Percentiles rank a stretch among this genome's conserved stretches.
phyloP scores from a whole-genome alignment of 2,888 invertebrate genomes.

The Tethea ocularis region DNA sequence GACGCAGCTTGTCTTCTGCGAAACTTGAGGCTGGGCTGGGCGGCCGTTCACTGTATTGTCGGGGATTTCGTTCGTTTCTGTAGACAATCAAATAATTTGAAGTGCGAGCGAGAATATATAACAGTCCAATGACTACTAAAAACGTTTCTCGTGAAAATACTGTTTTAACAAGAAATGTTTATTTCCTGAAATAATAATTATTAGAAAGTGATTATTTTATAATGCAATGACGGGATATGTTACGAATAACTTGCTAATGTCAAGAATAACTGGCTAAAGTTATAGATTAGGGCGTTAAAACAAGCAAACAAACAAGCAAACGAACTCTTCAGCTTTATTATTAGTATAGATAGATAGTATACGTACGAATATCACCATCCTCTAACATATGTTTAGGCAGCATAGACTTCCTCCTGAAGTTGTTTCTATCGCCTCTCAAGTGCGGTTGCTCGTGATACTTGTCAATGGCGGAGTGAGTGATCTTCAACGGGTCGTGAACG shows the following conservation, averaged over 20 bases:
- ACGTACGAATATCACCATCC: slow-evolving; percentile 66
- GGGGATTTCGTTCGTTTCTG: slow-evolving; percentile 89
- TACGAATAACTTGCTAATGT: too few relatives aligned
- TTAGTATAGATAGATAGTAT: background rate
- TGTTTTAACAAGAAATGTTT: too few relatives aligned
- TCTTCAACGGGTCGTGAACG: slow-evolving; percentile 54
- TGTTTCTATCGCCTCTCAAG: slow-evolving; percentile 67
- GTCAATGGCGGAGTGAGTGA: slow-evolving; percentile 53
- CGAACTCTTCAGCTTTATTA: too few relatives aligned
- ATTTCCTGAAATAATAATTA: too few relatives aligned
- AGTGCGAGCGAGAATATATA: background rate
- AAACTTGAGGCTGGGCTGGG: slow-evolving; percentile 34
- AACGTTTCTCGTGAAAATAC: too few relatives aligned
- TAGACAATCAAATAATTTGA: slow-evolving; percentile 23
- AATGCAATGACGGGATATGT: too few relatives aligned
- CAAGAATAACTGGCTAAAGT: too few relatives aligned
- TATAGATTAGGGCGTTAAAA: too few relatives aligned
- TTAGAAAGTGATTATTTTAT: too few relatives aligned
- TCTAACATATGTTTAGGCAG: slow-evolving; percentile 62
- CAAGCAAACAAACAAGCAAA: too few relatives aligned
- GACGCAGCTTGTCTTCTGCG: slow-evolving; percentile 82
- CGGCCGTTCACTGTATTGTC: slow-evolving; percentile 84
- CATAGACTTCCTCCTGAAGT: slow-evolving; percentile 54
- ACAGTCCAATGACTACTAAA: too few relatives aligned
- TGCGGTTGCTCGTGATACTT: slow-evolving; percentile 67